A percentile compares a stretch with the other conserved stretches of the same genome.
phyloP scores from a whole-genome alignment of 2,797 vertebrate species.

The Morus bassanus region DNA sequence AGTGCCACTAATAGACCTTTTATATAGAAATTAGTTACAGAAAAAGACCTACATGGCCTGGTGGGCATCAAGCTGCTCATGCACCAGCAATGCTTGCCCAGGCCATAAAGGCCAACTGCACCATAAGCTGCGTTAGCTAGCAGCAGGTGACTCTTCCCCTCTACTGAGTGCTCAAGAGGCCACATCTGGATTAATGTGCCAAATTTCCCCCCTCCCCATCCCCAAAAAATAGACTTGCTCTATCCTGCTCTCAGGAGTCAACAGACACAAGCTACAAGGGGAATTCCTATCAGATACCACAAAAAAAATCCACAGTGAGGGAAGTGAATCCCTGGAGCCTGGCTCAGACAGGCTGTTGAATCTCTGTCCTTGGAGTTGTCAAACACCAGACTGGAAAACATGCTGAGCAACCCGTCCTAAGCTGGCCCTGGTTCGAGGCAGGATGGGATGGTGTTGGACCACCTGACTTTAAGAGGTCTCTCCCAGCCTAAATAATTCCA shows the following conservation, averaged over 20 bases:
- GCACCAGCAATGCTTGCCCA: not conserved
- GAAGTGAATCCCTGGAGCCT: not conserved
- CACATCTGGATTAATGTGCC: not conserved
- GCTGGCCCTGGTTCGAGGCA: accelerated
- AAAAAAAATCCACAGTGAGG: not conserved
- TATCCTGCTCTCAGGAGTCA: not conserved
- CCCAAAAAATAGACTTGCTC: not conserved
- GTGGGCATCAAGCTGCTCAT: not conserved
- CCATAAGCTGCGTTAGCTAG: not conserved
- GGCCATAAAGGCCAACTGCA: not conserved
- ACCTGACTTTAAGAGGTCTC: not conserved
- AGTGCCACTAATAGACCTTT: not conserved
- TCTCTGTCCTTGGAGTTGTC: not conserved
- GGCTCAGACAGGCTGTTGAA: not conserved
- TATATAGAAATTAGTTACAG: not conserved
- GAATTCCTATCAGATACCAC: not conserved
- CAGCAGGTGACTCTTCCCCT: not conserved
- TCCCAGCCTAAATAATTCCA: not conserved
- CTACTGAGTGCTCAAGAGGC: not conserved
- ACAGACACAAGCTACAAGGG: not conserved
- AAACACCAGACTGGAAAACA: not conserved
- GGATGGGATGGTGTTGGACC: not conserved
- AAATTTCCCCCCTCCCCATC: not conserved
- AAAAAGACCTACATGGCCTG: not conserved
- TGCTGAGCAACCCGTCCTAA: not conserved